Conservation (phyloP, 2,113 vertebrate genomes). For the Narcine bancroftii region DNA sequence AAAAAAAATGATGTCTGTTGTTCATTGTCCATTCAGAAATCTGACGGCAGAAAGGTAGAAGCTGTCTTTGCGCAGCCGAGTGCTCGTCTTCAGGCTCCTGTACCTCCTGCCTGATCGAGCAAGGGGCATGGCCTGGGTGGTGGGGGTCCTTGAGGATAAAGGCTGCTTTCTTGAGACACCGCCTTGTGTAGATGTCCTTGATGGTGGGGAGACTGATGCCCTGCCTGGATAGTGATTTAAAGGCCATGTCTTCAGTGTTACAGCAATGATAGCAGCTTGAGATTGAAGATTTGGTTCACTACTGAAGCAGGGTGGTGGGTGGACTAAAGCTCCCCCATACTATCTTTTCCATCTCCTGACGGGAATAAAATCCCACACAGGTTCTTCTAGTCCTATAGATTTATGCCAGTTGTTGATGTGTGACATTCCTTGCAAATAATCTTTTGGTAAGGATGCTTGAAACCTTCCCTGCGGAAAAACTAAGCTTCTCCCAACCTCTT, state of each 20-base stretch:
- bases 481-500: background rate
- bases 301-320: background rate
- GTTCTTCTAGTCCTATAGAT: background rate
- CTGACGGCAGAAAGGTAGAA: no score
- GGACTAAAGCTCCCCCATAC: background rate
- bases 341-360: background rate
- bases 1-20: no score
- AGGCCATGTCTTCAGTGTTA: background rate
- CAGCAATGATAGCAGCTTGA: background rate
- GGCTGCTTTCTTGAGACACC: no score
- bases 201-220: no score
- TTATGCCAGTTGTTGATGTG: background rate
- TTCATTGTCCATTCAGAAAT: no score
- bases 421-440: background rate
- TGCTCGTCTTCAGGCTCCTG: no score
- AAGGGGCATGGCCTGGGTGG: no score
- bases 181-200: no score
- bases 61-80: no score
- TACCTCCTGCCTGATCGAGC: no score
- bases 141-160: no score
- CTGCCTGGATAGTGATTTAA: background rate
- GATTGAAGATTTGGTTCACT: background rate
- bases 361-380: background rate
- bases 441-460: background rate
- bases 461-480: background rate